These are phyloP conservation scores for Prunella himalayana DNA, from an alignment of 2,113 vertebrate genomes.

Conservation along the genomic window DNA sequence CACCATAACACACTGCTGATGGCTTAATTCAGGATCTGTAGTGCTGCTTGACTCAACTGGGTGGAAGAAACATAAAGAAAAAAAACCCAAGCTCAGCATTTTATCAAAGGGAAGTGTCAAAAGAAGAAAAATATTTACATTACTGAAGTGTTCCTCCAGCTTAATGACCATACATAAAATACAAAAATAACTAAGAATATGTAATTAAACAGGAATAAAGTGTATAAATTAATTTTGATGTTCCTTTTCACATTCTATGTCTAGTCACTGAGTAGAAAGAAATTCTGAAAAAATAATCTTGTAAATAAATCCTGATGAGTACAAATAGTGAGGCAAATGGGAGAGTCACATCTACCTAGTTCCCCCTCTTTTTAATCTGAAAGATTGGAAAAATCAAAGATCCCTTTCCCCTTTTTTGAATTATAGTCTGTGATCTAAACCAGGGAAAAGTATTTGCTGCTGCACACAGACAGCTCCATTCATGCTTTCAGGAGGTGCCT, in stretches of 20 bases:
- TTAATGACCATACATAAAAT: not conserved
- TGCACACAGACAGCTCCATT: not conserved
- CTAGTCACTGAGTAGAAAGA: not conserved
- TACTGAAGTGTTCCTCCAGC: not conserved
- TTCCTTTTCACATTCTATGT: not conserved
- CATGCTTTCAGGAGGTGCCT: not conserved
- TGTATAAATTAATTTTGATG: not conserved
- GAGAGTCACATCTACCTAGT: not conserved
- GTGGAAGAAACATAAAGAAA: not conserved
- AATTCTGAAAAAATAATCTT: not conserved
- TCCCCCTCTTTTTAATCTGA: not conserved
- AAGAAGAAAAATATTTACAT: not conserved
- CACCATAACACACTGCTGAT: not conserved
- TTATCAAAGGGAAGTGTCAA: not conserved
- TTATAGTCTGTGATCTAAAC: not conserved
- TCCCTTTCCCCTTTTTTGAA: not conserved
- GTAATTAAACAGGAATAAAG: not conserved
- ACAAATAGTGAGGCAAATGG: not conserved
- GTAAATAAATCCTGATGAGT: not conserved
- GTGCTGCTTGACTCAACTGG: not conserved
- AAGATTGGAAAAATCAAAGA: not conserved
- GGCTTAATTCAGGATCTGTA: not conserved
- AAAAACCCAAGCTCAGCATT: not conserved
- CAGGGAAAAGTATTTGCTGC: not conserved
- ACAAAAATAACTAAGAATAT: not conserved